Percentiles rank a stretch among this genome's conserved stretches.
These are phyloP conservation scores for Hydropsyche tenuis DNA, from an alignment of 1,140 invertebrate species.

Conservation along the genomic window DNA sequence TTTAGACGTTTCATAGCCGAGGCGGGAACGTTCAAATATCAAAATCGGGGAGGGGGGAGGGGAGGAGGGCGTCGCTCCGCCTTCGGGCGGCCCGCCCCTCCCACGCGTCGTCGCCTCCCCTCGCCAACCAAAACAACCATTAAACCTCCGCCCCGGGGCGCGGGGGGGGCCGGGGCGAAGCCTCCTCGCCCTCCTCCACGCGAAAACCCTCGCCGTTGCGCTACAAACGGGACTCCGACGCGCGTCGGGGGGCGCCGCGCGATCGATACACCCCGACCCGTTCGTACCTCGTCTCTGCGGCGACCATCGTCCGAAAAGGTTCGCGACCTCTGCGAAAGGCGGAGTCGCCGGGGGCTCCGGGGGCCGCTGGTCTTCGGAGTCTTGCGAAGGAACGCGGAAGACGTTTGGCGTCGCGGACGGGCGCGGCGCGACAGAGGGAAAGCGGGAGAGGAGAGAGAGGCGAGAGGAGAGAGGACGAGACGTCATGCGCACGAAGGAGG, in stretches of 20 bases:
- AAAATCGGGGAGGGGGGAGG: neutral
- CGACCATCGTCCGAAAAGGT: neutral
- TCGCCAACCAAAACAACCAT: neutral
- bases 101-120: neutral
- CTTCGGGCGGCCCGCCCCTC: neutral
- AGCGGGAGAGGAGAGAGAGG: too few species aligned
- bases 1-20: too few species aligned
- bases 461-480: too few species aligned
- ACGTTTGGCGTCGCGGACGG: neutral
- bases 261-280: too few species aligned
- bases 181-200: too few species aligned
- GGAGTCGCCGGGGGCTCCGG: neutral
- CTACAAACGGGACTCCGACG: too few species aligned
- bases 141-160: neutral
- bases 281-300: too few species aligned
- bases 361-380: neutral
- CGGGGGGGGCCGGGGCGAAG: too few species aligned
- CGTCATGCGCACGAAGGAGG: too few species aligned
- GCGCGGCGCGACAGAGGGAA: too few species aligned
- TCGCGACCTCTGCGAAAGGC: neutral
- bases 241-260: too few species aligned
- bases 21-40: neutral
- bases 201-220: too few species aligned
- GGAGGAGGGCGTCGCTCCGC: neutral
- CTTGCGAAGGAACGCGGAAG: neutral